These are phyloP conservation scores for Hyposoter didymator DNA, from an alignment of 2,888 invertebrate species.

Conservation along the genomic window DNA sequence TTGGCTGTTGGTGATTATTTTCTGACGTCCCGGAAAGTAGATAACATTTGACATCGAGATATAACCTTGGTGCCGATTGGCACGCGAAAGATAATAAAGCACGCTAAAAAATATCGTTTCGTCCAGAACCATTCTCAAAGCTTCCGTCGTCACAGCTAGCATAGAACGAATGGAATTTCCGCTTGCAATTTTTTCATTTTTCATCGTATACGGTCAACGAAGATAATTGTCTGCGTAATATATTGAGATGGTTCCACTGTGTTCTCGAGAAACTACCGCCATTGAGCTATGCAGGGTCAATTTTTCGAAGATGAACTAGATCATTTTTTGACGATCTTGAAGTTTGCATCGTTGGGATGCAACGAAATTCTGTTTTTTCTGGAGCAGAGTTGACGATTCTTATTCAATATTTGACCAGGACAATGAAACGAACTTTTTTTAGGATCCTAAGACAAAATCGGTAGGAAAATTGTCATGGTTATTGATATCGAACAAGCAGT, in stretches of 20 bases:
- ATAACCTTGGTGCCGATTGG: constrained; percentile 31
- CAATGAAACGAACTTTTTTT: no score
- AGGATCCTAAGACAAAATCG: no score
- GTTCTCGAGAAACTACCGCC: not conserved
- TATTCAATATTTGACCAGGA: no score
- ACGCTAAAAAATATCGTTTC: constrained; percentile 29
- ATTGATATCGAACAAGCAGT: no score
- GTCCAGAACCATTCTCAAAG: not conserved
- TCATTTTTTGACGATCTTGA: not conserved
- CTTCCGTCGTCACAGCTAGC: not conserved
- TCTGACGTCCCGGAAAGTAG: constrained; percentile 59
- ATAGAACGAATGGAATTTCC: constrained; percentile 13
- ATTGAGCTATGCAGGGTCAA: not conserved
- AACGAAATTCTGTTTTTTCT: no score
- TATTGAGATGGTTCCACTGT: not conserved
- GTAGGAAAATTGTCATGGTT: no score
- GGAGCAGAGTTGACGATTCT: no score
- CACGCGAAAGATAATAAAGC: constrained; percentile 60
- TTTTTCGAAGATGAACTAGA: not conserved
- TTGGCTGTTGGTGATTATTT: constrained; percentile 28
- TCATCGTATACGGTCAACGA: constrained; percentile 4
- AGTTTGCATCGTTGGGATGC: not conserved
- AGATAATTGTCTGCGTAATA: not conserved
- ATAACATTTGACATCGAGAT: constrained; percentile 74
- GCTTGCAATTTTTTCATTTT: constrained; percentile 40